Percentiles rank a stretch among this genome's conserved stretches.
Evolutionary conservation across 2,113 vertebrate species (phyloP).

Genomic region (Epinephelus lanceolatus): DNA sequence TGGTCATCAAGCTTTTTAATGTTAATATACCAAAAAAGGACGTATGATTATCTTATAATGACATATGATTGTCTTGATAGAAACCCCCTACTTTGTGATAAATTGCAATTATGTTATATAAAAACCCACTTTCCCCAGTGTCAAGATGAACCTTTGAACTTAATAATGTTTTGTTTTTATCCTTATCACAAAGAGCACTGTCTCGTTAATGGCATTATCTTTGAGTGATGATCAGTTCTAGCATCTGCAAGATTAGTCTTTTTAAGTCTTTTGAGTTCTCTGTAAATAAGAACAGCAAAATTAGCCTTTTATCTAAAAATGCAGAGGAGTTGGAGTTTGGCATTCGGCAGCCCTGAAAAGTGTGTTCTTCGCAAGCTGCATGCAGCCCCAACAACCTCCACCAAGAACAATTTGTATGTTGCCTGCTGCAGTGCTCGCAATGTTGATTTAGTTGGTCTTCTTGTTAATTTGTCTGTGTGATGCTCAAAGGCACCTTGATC

Average conservation of each 20-base stretch:
- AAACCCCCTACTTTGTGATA: background rate
- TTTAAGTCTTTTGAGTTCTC: too few relatives aligned
- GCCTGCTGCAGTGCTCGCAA: constrained; percentile 3
- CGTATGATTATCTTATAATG: too few relatives aligned
- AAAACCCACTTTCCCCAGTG: background rate
- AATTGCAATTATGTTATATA: background rate
- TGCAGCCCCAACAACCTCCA: background rate
- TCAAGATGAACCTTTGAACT: too few relatives aligned
- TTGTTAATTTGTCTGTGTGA: constrained; percentile 9
- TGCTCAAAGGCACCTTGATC: constrained; percentile 48
- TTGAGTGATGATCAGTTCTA: too few relatives aligned
- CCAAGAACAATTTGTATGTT: background rate
- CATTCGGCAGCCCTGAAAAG: background rate
- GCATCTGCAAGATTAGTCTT: too few relatives aligned
- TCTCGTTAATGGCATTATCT: too few relatives aligned
- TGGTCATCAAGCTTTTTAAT: too few relatives aligned
- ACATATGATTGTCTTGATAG: too few relatives aligned
- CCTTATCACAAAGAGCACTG: too few relatives aligned
- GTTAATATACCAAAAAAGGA: too few relatives aligned
- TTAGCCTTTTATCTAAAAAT: background rate
- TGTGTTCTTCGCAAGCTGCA: background rate
- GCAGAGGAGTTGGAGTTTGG: background rate
- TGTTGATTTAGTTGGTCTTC: background rate
- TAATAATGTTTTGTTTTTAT: too few relatives aligned
- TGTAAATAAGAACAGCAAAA: background rate